Conservation (phyloP, 1,140 invertebrate species). For the Calephelis nemesis region DNA sequence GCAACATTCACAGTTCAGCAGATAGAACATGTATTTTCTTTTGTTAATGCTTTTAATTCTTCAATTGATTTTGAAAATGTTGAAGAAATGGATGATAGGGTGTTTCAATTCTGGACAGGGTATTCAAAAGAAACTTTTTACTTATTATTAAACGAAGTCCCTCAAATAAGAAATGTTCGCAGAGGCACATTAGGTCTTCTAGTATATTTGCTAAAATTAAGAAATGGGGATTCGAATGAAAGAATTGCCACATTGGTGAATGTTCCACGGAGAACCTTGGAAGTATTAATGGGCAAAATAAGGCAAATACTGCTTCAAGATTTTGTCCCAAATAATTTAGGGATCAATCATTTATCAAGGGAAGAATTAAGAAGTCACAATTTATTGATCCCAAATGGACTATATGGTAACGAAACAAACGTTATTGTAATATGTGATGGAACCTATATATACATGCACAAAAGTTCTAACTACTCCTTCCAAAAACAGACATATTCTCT, state of each 20-base stretch:
- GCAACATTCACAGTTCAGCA: neutral
- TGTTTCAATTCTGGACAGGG: neutral
- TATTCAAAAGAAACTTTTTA: neutral
- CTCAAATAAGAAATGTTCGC: neutral
- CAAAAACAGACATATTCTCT: slow-evolving; percentile 24
- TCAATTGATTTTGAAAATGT: slow-evolving; percentile 4
- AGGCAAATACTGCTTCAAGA: neutral
- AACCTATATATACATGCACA: neutral
- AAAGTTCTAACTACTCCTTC: slow-evolving; percentile 23
- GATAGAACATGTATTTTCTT: neutral
- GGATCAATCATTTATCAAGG: no score
- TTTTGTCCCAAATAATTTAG: neutral
- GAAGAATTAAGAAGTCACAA: neutral
- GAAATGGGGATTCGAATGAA: neutral
- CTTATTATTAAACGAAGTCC: neutral
- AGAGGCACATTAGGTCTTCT: neutral
- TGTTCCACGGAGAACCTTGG: neutral
- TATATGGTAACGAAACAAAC: neutral
- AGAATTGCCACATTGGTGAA: neutral
- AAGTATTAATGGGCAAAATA: neutral
- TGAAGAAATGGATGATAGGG: neutral
- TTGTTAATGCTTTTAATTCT: no score
- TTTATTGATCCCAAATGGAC: neutral
- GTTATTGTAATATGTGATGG: neutral
- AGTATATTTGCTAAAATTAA: neutral